Evolutionary conservation across 2,888 invertebrate genomes (phyloP).

Genomic region (Brachycybe producta): DNA sequence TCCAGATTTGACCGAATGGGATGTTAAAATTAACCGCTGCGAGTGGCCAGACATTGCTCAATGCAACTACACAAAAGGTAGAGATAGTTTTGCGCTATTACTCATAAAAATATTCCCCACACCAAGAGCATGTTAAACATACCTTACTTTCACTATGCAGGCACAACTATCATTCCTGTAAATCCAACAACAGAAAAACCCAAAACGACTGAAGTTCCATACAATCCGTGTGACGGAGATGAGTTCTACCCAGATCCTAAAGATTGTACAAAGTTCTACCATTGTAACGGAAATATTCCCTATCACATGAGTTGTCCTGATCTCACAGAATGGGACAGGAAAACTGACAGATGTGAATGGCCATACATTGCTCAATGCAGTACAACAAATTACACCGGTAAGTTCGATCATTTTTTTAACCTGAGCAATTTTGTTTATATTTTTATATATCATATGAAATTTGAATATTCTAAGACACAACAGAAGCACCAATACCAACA

Average conservation of each 20-base stretch:
- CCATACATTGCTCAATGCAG: neutral
- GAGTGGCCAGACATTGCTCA: neutral
- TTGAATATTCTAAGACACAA: no score
- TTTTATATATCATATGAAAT: neutral
- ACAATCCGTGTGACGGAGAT: neutral
- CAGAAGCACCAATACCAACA: no score
- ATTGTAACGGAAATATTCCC: neutral
- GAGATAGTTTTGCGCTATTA: neutral
- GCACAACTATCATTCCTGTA: neutral
- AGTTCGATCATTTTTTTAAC: neutral
- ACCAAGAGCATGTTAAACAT: neutral
- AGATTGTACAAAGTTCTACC: constrained; percentile 1
- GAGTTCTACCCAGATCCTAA: neutral
- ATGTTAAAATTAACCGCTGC: neutral
- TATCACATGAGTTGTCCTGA: neutral
- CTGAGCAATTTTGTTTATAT: neutral
- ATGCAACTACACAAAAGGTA: neutral
- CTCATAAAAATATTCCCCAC: neutral
- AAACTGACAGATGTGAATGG: neutral
- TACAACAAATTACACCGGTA: no score
- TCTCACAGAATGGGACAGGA: neutral
- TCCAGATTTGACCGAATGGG: neutral
- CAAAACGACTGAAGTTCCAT: no score
- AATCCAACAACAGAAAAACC: no score
- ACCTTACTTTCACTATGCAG: neutral